Base-by-base conservation (phyloP, 2,113 vertebrate species). In the Mixornis gularis region DNA sequence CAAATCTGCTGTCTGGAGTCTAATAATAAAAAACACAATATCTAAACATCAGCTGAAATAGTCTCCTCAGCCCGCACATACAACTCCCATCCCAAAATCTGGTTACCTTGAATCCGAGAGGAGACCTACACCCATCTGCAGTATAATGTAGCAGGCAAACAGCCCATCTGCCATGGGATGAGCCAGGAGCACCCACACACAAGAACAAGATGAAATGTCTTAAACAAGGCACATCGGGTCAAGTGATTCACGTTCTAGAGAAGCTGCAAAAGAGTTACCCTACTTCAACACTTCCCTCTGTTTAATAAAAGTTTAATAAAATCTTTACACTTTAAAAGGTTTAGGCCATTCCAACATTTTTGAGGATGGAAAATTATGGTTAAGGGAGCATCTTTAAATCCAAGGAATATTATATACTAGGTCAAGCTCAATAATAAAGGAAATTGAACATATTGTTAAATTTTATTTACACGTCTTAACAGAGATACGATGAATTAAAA, bases 321-420 rank as follows among this genome's bases (percentile, higher is more conserved):
- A 95, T 89, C 92, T 95, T 95, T 94, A 80, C 72, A 68, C 29
- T 21, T 95, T 89, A n/a, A 93, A 95, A 93, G 2, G 13, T 64
- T 82, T 70, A 90, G 9, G 49, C 12, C 36, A 22, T 51, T 88
- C 74, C 48, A 77, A 48, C 91, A 74, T 60, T 95, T 83, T 38
- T 85, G 74, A 85, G 85, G 29, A 83, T 36, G 19, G 24, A 48
- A 84, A 88, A 92, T 22, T 32, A 83, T 51, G 24, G 44, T 60
- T 73, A 79, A 81, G 38, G 81, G 22, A 65, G 32, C 36, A 79
- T 62, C 14, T 87, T 89, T 82, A 71, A 79, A 68, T 24, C 17
- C 51, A 21, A 91, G 27, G 17, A 94, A 66, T 29, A 51, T 38
- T 62, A 46, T 30, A 59, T 44, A 66, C 10, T 32, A 79, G 26